phyloP scores from a whole-genome alignment of 2,797 vertebrate genomes.

The Anabacerthia variegaticeps region DNA sequence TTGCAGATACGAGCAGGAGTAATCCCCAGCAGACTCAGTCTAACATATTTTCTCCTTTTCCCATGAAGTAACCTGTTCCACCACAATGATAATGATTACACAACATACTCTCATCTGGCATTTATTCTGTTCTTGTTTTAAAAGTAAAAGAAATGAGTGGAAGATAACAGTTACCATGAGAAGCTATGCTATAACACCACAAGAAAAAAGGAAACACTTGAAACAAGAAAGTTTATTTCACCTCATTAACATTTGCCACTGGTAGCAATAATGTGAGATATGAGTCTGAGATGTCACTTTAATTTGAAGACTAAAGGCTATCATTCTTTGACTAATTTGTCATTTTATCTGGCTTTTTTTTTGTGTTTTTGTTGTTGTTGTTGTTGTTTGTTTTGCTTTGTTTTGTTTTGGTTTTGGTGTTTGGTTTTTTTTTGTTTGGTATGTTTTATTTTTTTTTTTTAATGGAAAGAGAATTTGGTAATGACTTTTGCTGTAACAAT shows the following conservation, averaged over 20 bases:
- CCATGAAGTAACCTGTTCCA: background rate
- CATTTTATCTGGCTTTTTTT: accelerated
- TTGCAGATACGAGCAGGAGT: background rate
- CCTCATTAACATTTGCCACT: background rate
- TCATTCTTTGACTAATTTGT: background rate
- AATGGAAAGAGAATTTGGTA: background rate
- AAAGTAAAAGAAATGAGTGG: background rate
- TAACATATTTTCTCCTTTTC: constrained; percentile 3
- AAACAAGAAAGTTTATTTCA: background rate
- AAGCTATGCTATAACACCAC: background rate
- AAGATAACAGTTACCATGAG: background rate
- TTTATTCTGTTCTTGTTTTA: background rate
- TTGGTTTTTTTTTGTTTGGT: too few species aligned
- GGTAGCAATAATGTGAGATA: background rate
- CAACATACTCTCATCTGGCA: background rate
- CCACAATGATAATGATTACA: background rate
- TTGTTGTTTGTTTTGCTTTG: too few species aligned
- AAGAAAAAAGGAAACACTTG: background rate
- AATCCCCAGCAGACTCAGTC: background rate
- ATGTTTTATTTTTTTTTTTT: background rate
- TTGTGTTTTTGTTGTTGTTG: too few species aligned
- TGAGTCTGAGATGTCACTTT: background rate
- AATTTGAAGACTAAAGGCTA: background rate
- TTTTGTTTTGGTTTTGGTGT: too few species aligned
- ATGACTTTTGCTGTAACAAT: background rate